Evolutionary conservation across 1,140 invertebrate genomes (phyloP), one percentile per base, ranked within the genome.

Genomic region (Formica selysi): DNA sequence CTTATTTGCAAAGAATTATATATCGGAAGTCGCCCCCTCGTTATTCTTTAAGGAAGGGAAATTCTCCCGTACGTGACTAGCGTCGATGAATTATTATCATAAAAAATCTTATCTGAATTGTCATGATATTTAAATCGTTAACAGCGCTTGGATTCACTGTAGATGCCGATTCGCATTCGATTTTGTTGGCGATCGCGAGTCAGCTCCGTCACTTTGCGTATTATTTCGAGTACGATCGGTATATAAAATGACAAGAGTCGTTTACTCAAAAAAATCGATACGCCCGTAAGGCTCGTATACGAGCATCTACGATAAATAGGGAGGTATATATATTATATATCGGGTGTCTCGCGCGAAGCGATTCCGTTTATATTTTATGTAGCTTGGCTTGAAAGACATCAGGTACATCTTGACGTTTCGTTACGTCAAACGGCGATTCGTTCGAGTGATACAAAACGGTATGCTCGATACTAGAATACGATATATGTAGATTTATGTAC

Each of bases 301-400:
- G 54, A 83, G 68, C 54, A 74, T 59, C 79, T 83, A 74, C 68
- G 51, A 71, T 59, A 71, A 36, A 59, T 13, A 81, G 19, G 16
- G 29, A 38, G 22, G 80, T 61, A 61, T 22, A 26, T 44, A 16
- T 61, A 26, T 61, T 48, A 19, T 65, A 32, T 85, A 64, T 86
- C 48, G 38, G 62, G n/a, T 54, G 22, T 65, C 29, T 26, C 62
- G 19, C 73, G 67, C 59, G 51, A 71, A 38, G 44, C 54, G 83
- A 57, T 73, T 79, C 48, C 41, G 16, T 85, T 48, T 76, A 57
- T 57, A 81, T 57, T 29, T 59, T 51, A 29, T 70, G 78, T 87
- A 87, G 44, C 76, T 89, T 80, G 64, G 70, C 71, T 87, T 90
- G 87, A 90, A 90, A 90, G 89, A 90, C 86, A 89, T 90, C 89